Evolutionary conservation across 2,888 invertebrate genomes (phyloP), one percentile per base, ranked within the genome.

Genomic region (Arctia plantaginis): DNA sequence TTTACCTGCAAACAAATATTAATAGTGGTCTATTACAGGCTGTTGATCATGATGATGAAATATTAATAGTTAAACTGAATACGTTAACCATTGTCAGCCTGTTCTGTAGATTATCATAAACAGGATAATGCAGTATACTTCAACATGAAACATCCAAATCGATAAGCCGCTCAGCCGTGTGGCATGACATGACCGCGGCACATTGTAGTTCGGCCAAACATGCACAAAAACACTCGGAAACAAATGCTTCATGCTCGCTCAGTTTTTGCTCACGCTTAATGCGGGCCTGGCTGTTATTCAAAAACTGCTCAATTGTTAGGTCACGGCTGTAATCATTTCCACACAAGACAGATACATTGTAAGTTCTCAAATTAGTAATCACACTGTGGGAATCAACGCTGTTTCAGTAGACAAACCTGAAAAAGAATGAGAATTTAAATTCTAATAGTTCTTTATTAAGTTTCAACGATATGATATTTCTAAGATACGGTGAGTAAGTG

Each of bases 141-240:
- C 69, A 86, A 77, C 69, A 83, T 78, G 76, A 75, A 78, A 77
- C 74, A 85, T 85, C 80, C 85, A 86, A 88, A 88, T 88, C 89
- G 85, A 87, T 88, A 84, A 84, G 82, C 81, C 84, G 80, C 80
- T 81, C 74, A 73, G 51, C 76, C 74, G 78, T 68, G 64, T 71
- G 73, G 77, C 33, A 71, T 62, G 64, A 64, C 71, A 71, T 47
- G 73, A 65, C 72, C 44, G 55, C 81, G 78, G 75, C 81, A 78
- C 80, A 80, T 44, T 73, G 65, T 75, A 62, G 75, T 73, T 76
- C 76, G 78, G 78, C 77, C 66, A 68, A 71, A 66, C 75, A 66
- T 66, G 78, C 75, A 81, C 70, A 89, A 90, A 90, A 89, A 90
- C 87, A 80, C 82, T 89, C 87, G 90, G 90, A 88, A 90, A 87